These are phyloP conservation scores for Ophion costatus DNA, from an alignment of 2,888 invertebrate species.

Conservation along the genomic window DNA sequence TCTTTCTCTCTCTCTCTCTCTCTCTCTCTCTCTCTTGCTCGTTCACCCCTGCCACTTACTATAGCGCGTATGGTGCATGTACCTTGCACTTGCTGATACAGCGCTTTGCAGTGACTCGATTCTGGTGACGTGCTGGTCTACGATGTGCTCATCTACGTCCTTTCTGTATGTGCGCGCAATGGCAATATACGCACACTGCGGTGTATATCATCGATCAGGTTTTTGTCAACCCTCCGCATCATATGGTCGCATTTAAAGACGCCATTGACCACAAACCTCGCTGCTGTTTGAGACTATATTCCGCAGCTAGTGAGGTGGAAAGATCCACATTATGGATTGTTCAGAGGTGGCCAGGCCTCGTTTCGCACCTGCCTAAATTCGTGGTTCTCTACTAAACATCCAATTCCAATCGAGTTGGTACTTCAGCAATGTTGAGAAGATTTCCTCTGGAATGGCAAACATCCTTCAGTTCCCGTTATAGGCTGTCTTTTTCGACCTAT, in stretches of 20 bases:
- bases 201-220: slow-evolving; percentile 69
- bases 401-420: not conserved
- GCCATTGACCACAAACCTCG: slow-evolving; percentile 74
- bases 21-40: not conserved
- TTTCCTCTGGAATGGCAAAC: not conserved
- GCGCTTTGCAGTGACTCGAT: slow-evolving; percentile 43
- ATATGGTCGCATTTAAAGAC: slow-evolving; percentile 80
- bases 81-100: slow-evolving; percentile 65
- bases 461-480: not conserved
- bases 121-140: slow-evolving; percentile 45
- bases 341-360: not conserved
- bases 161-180: not conserved
- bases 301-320: slow-evolving; percentile 36
- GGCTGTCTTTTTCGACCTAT: not conserved
- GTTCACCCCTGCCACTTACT: slow-evolving; percentile 41
- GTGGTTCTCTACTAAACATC: not conserved
- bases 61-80: slow-evolving; percentile 49
- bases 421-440: not conserved
- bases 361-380: not conserved
- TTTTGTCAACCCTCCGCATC: slow-evolving; percentile 76
- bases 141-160: not conserved
- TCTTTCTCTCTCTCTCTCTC: slow-evolving; percentile 21
- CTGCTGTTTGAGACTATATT: slow-evolving; percentile 41
- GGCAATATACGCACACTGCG: slow-evolving; percentile 39
- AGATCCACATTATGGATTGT: not conserved